Evolutionary conservation across 2,797 vertebrate species (phyloP).

Genomic region (Esox masquinongy): DNA sequence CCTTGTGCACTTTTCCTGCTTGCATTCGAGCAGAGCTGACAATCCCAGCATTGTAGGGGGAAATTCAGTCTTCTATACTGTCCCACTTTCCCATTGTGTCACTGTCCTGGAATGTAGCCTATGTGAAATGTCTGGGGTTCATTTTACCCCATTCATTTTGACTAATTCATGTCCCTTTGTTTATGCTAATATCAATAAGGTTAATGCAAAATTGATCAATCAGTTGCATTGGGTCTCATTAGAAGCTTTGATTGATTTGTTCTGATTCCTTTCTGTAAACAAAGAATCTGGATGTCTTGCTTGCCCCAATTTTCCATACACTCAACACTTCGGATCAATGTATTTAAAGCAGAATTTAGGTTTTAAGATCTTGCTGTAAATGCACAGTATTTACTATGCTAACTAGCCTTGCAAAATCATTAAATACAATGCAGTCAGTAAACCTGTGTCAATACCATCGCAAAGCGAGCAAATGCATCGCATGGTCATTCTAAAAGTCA

Average conservation of each 20-base stretch:
- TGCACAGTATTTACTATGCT: neutral
- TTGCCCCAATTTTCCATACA: neutral
- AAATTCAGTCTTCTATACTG: constrained; percentile 38
- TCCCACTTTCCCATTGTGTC: constrained; percentile 56
- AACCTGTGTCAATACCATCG: neutral
- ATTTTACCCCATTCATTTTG: constrained; percentile 25
- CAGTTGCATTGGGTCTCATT: neutral
- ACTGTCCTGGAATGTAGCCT: constrained; percentile 53
- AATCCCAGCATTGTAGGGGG: constrained; percentile 56
- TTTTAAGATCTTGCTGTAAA: neutral
- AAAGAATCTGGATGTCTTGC: neutral
- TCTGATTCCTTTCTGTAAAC: neutral
- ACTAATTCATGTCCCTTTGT: constrained; percentile 17
- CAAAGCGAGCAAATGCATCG: neutral
- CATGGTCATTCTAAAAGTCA: constrained; percentile 33
- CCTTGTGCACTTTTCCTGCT: constrained; percentile 8
- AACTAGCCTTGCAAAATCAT: neutral
- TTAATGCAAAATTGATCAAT: neutral
- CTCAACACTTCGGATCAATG: neutral
- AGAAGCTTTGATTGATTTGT: neutral
- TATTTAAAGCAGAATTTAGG: neutral
- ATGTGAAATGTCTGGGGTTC: constrained; percentile 40
- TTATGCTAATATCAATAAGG: neutral
- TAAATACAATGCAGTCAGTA: neutral
- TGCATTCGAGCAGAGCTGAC: constrained; percentile 45